Base-by-base conservation (phyloP, 2,797 vertebrate genomes). In the Diglossa cyanea region DNA sequence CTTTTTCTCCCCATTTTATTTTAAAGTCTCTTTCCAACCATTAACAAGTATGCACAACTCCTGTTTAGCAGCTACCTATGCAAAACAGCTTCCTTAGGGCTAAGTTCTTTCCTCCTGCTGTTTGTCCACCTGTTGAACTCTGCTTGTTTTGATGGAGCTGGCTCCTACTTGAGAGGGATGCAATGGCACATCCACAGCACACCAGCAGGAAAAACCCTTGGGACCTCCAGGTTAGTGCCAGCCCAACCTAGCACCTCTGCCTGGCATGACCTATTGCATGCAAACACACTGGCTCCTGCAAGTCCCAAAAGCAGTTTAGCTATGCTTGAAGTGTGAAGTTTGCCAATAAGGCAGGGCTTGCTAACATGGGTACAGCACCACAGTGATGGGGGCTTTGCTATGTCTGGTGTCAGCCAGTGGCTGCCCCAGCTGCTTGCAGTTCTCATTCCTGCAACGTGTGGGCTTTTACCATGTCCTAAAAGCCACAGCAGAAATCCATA, bases 51-150 rank as follows among this genome's bases (percentile, higher is more conserved):
- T 18, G 65, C 53, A 77, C 39, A 85, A 71, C 72, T 92, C 74
- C 62, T 39, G 40, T 24, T 83, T 35, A 86, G 80, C 31, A 84
- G 80, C 77, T 68, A 17, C 77, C 44, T 60, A 91, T 55, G 84
- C 74, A 85, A 79, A 97, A 65, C 40, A 88, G 21, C 42, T 85
- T 84, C 81, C 81, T 72, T 7, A 19, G 42, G 92, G 65, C 71
- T 31, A 45, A 61, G 42, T 76, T 92, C 71, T 86, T 79, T 82
- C 33, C 71, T 88, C 67, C 39, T 74, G 74, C 57, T 35, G 3
- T 57, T 80, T 47, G 26, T 51, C 86, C 78, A 95, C 79, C 72
- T 80, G 57, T 37, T 89, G 87, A 92, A 92, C 77, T 79, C 63
- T 19, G 51, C 21, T 37, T 54, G 39, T 65, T 89, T 67, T 11